Conservation (phyloP, 2,888 invertebrate genomes). For the Stratiomys singularior region DNA sequence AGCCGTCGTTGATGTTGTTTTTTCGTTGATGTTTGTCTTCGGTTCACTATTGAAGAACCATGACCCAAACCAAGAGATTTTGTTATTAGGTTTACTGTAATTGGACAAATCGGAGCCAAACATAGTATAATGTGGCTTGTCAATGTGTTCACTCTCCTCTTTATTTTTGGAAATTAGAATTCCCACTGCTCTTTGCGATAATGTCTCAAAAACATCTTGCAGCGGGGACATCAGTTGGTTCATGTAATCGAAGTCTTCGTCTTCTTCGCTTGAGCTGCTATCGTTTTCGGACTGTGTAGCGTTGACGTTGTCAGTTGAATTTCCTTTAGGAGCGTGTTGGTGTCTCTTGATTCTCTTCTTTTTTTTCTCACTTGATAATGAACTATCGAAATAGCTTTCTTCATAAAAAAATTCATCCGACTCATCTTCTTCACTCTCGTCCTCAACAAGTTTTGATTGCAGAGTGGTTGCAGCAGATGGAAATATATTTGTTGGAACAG, state of each 20-base stretch:
- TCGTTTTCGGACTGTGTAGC: too few relatives aligned
- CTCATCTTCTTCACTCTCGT: slow-evolving; percentile 38
- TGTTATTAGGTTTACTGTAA: slow-evolving; percentile 45
- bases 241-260: slow-evolving; percentile 58
- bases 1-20: neutral
- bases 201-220: slow-evolving; percentile 56
- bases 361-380: slow-evolving; percentile 4
- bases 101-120: slow-evolving; percentile 55
- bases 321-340: neutral
- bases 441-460: neutral
- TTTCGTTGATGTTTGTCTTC: neutral
- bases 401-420: slow-evolving; percentile 37
- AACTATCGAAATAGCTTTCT: slow-evolving; percentile 27
- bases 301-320: neutral
- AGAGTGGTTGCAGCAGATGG: neutral
- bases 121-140: slow-evolving; percentile 59
- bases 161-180: neutral
- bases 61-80: slow-evolving; percentile 58
- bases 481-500: neutral
- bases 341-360: neutral
- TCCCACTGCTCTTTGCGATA: slow-evolving; percentile 18
- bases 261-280: slow-evolving; percentile 51
- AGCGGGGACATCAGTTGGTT: slow-evolving; percentile 62
- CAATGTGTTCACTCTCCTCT: neutral
- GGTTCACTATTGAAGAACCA: slow-evolving; percentile 56